These are phyloP conservation scores for Nibea coibor DNA, from an alignment of 2,113 vertebrate species.

Conservation along the genomic window DNA sequence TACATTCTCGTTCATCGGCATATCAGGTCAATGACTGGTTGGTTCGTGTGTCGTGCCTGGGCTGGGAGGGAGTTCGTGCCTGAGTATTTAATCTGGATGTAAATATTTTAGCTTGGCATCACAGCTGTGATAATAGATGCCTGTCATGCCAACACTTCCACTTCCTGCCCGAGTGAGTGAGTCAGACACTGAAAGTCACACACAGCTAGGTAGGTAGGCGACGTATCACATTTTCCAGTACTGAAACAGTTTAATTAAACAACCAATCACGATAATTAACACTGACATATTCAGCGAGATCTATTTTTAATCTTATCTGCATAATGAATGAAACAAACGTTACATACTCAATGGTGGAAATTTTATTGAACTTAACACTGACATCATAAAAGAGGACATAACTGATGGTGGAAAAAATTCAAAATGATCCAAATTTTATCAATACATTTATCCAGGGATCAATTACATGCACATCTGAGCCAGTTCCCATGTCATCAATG, in stretches of 20 bases:
- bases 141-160: conserved; percentile 46
- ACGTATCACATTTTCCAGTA: not conserved
- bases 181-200: not conserved
- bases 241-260: not conserved
- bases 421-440: conserved; percentile 30
- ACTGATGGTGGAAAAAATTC: conserved; percentile 29
- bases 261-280: not conserved
- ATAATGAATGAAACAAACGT: conserved; percentile 1
- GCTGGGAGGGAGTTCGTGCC: not conserved
- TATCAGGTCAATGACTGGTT: conserved; percentile 16
- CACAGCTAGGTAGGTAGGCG: no score
- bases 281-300: not conserved
- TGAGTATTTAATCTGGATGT: conserved; percentile 36
- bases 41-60: not conserved
- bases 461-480: conserved; percentile 41
- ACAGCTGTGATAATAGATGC: conserved; percentile 44
- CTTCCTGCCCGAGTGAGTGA: conserved; percentile 24
- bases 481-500: not conserved
- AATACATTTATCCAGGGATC: conserved; percentile 44
- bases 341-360: conserved; percentile 49
- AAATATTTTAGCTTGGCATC: conserved; percentile 52
- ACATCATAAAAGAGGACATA: conserved; percentile 56
- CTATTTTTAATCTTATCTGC: not conserved
- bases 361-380: conserved; percentile 74
- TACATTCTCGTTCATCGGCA: conserved; percentile 45